Evolutionary conservation across 2,888 invertebrate genomes (phyloP).

Genomic region (Epistrophella euchroma): DNA sequence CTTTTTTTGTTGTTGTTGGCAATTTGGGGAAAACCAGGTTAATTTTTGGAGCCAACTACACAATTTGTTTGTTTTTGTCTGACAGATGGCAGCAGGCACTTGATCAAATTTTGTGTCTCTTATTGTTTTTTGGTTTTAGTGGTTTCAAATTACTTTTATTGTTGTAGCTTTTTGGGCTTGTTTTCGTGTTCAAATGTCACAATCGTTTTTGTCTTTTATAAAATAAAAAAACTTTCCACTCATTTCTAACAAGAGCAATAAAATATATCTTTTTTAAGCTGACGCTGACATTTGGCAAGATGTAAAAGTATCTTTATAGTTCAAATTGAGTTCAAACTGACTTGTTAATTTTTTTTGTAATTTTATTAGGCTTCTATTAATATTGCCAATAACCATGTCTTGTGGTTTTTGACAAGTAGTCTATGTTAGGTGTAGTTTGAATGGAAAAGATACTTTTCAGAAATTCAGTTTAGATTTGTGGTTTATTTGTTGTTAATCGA

Average conservation of each 20-base stretch:
- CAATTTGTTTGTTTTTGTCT: constrained; percentile 14
- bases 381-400: neutral
- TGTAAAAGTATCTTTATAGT: constrained; percentile 23
- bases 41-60: constrained; percentile 2
- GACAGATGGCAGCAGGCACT: constrained; percentile 25
- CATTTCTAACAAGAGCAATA: constrained; percentile 2
- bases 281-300: neutral
- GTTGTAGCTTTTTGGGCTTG: neutral
- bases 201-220: constrained; percentile 49
- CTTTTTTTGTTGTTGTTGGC: neutral
- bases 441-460: neutral
- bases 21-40: neutral
- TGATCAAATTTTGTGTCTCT: constrained; percentile 28
- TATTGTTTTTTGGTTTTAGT: constrained; percentile 33
- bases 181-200: constrained; percentile 23
- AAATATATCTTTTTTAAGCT: neutral
- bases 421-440: neutral
- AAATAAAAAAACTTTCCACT: constrained; percentile 8
- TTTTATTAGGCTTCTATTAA: neutral
- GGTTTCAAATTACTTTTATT: constrained; percentile 1
- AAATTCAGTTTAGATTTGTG: neutral
- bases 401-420: neutral
- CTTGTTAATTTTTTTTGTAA: neutral
- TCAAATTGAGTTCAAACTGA: neutral
- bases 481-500: neutral